These are phyloP conservation scores for Machimus rusticus DNA, from an alignment of 2,888 invertebrate genomes.

Conservation along the genomic window DNA sequence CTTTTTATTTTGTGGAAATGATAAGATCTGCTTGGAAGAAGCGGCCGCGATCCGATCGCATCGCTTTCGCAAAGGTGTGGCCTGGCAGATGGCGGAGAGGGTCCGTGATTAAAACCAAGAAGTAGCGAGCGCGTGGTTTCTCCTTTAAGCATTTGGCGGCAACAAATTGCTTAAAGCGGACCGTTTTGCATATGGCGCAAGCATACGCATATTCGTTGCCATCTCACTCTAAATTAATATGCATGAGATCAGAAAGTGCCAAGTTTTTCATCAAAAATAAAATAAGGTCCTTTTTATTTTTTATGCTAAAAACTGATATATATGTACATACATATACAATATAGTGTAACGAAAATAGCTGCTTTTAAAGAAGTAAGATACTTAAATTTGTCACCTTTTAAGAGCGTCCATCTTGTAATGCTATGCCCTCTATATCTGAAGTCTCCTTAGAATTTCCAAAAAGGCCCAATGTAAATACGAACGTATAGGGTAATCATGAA, in stretches of 20 bases:
- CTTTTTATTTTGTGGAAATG: slow-evolving; percentile 8
- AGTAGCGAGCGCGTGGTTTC: not conserved
- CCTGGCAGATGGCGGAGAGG: not conserved
- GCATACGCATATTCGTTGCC: not conserved
- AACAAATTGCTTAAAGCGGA: not conserved
- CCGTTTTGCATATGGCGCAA: not conserved
- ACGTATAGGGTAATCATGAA: too few species aligned
- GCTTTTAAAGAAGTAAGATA: too few species aligned
- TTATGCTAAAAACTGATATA: too few species aligned
- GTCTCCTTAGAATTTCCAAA: too few species aligned
- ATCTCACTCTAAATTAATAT: not conserved
- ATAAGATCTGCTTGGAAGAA: slow-evolving; percentile 5
- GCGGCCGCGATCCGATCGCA: not conserved
- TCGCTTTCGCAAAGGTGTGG: slow-evolving; percentile 6
- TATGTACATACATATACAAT: too few species aligned
- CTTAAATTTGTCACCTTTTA: too few species aligned
- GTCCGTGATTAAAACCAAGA: not conserved
- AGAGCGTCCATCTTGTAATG: too few species aligned
- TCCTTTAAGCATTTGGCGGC: not conserved
- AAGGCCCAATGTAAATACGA: too few species aligned
- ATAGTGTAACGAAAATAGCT: too few species aligned
- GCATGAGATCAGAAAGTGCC: not conserved
- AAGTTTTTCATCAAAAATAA: not conserved
- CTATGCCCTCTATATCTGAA: too few species aligned
- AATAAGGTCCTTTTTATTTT: too few species aligned